These are phyloP conservation scores for Diploptera punctata DNA, from an alignment of 2,888 invertebrate genomes.

Conservation along the genomic window DNA sequence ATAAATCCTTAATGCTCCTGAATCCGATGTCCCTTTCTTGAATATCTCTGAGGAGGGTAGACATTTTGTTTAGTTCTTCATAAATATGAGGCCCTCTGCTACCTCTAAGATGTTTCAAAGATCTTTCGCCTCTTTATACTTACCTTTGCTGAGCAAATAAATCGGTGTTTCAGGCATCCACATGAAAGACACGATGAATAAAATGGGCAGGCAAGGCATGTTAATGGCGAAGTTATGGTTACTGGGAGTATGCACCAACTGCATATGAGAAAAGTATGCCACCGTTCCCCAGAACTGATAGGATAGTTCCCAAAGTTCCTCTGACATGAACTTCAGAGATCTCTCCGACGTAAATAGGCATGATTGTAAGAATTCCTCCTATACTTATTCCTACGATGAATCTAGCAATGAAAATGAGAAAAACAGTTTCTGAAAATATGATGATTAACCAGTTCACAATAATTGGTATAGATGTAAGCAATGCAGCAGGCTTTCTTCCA, in stretches of 20 bases:
- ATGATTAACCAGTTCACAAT: conserved; percentile 66
- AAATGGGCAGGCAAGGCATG: conserved; percentile 58
- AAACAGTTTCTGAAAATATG: conserved; percentile 56
- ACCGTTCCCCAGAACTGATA: conserved; percentile 60
- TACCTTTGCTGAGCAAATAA: not conserved
- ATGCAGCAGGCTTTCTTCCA: conserved; percentile 62
- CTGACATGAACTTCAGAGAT: conserved; percentile 62
- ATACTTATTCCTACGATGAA: conserved; percentile 65
- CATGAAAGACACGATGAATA: conserved; percentile 58
- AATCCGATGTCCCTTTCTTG: not conserved
- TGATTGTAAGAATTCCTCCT: conserved; percentile 61
- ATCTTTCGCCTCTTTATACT: not conserved
- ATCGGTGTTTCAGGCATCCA: conserved; percentile 40
- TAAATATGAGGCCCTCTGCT: not conserved
- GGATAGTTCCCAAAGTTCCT: conserved; percentile 64
- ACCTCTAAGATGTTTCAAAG: not conserved
- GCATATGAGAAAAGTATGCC: conserved; percentile 59
- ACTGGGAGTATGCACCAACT: conserved; percentile 59
- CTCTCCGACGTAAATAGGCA: conserved; percentile 69
- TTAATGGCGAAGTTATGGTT: conserved; percentile 60
- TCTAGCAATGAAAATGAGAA: conserved; percentile 59
- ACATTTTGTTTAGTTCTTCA: not conserved
- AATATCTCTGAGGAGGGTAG: not conserved
- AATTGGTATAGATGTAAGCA: conserved; percentile 61
- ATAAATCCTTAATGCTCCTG: not conserved